Base-by-base conservation (phyloP, 2,113 vertebrate species). In the Urocolius indicus region DNA sequence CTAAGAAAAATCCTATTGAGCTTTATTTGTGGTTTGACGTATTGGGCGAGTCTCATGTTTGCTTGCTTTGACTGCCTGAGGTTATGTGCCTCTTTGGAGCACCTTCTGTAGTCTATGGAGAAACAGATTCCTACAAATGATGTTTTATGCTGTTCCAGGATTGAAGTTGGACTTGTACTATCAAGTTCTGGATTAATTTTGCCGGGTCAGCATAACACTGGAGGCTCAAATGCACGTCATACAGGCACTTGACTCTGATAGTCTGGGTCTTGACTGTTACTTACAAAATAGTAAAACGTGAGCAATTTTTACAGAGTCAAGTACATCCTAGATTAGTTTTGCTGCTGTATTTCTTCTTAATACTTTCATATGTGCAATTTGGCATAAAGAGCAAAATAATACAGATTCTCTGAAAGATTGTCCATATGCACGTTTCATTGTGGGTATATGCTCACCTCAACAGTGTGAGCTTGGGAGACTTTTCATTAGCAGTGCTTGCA, bases 351-450 rank as follows among this genome's bases (percentile, higher is more conserved):
- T 89, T 78, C 68, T 80, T 73, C 23, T 20, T 68, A 65, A 41
- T 72, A 4, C 30, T 84, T 32, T 57, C 14, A 3, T 4, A 4
- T 48, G 16, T 93, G 30, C 41, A 4, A 61, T 17, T 55, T 43
- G 59, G 54, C 41, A 9, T 51, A 32, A 63, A 32, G 17, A 77
- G 63, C 68, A 13, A 2, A 4, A 3, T 59, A 24, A 14, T 11
- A 18, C 12, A 34, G n/a, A 43, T 71, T 77, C 27, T 58, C 32
- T 63, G 65, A 77, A 66, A 69, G 81, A 54, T 78, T 94, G 88
- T 93, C 90, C 78, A 59, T 82, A 55, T 36, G 78, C 61, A 78
- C 38, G 6, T 82, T 81, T 78, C 78, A 16, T 57, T 94, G 92
- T 93, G 80, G 46, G 16, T 67, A 5, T 41, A 6, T n/a, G 12